Evolutionary conservation across 1,140 invertebrate genomes (phyloP), one percentile per base, ranked within the genome.

Genomic region (Micrasema longulum): DNA sequence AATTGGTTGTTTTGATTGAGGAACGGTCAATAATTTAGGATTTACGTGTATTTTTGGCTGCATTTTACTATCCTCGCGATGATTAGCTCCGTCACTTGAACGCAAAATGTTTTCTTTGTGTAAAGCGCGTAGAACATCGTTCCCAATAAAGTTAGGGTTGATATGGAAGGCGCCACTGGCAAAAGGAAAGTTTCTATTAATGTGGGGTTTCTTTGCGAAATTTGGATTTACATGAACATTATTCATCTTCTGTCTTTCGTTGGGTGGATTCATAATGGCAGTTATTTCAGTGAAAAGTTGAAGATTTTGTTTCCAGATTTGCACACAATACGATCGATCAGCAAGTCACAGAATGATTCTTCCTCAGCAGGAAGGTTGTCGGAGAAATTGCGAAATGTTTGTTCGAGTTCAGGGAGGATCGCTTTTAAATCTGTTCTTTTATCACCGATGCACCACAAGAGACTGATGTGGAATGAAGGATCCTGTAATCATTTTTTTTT

Each of bases 381-480:
- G 70, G 73, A 76, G 64, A 84, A 80, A 69, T 83, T 72, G 26
- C 80, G 71, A 23, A 88, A 79, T 62, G 76, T 81, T 1, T 74
- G 53, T 70, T 82, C 82, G 18, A 89, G 78, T 36, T 78, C 69
- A 9, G 83, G 77, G 53, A 87, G 66, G 50, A 83, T n/a, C 26
- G 74, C 35, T 68, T 82, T 79, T 31, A 91, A 77, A 71, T 83
- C 79, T 7, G 81, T 76, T 74, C 83, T 80, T 67, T 86, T 79
- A 80, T 92, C 85, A 7, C 89, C 91, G 72, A 89, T 79, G 50
- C 85, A 84, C 89, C 91, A 92, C 5, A 88, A 79, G 65, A 92
- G 83, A 78, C 91, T 92, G 68, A 91, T 85, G 74, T 93, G 91
- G 81, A 89, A 91, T 7, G 89, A 91, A 52, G 89, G 88, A 78